A percentile compares a stretch with the other conserved stretches of the same genome.
Conservation (phyloP, 2,113 vertebrate genomes). For the Serilophus lunatus region DNA sequence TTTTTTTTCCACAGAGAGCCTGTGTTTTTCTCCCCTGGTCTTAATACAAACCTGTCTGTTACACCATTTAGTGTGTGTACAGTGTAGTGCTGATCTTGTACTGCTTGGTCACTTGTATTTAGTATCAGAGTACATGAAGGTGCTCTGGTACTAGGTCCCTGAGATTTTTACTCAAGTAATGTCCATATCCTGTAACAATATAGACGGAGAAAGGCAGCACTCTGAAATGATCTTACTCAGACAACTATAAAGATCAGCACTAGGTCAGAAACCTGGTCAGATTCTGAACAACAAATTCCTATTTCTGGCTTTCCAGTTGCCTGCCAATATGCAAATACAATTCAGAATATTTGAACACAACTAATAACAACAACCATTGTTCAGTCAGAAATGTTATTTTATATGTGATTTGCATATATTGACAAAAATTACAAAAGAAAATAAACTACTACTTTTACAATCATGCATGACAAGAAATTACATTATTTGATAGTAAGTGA, state of each 20-base stretch:
- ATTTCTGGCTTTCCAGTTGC: background rate
- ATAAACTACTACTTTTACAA: background rate
- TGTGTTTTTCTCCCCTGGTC: background rate
- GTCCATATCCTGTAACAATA: background rate
- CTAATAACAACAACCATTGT: background rate
- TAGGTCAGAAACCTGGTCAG: background rate
- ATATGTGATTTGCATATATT: background rate
- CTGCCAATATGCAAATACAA: accelerated
- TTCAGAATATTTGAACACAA: background rate
- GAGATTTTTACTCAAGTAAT: background rate
- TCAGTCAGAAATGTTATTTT: background rate
- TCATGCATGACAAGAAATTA: background rate
- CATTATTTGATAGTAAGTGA: background rate
- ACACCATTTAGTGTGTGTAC: background rate
- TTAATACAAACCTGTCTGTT: background rate
- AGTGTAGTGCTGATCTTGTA: background rate
- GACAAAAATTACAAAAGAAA: background rate
- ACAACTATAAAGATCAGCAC: background rate
- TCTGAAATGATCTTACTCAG: background rate
- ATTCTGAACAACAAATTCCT: background rate
- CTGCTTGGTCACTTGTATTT: background rate
- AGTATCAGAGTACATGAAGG: background rate
- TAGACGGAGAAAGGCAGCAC: background rate
- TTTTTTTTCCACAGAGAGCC: background rate
- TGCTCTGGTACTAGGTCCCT: background rate